Conservation (phyloP, 2,113 vertebrate genomes). For the human (Homo sapiens) region DNA sequence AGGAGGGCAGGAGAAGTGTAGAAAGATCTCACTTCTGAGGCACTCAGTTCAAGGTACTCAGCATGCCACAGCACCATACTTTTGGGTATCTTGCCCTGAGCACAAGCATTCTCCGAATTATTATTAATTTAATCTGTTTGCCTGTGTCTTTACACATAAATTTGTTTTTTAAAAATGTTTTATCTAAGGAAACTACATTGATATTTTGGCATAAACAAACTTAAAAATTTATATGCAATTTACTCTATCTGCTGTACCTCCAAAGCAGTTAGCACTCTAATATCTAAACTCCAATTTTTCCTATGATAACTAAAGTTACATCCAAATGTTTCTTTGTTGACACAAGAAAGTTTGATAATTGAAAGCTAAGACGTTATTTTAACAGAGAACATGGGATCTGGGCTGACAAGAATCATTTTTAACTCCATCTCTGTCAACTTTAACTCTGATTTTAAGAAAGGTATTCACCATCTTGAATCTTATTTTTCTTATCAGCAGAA, state of each 20-base stretch:
- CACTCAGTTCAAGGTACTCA: neutral
- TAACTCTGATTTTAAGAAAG: neutral
- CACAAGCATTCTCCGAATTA: neutral
- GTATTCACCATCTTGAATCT: neutral
- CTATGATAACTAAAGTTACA: neutral
- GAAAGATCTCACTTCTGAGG: neutral
- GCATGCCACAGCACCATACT: neutral
- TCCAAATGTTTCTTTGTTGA: neutral
- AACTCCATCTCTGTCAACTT: neutral
- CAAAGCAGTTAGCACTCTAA: neutral
- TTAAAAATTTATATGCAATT: neutral
- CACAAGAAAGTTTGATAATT: neutral
- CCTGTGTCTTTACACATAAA: neutral
- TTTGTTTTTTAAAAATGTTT: neutral
- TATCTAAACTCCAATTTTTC: neutral
- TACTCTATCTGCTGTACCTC: neutral
- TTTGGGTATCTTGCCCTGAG: too few relatives aligned
- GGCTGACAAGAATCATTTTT: neutral
- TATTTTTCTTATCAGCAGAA: slow-evolving; percentile 5
- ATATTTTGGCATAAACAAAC: neutral
- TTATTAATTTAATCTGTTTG: neutral
- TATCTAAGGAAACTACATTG: neutral
- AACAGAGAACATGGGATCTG: neutral
- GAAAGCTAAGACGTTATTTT: neutral
- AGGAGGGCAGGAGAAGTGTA: neutral